A percentile compares a stretch with the other conserved stretches of the same genome.
Evolutionary conservation across 2,797 vertebrate genomes (phyloP).

Genomic region (Eurystomus glaucurus): DNA sequence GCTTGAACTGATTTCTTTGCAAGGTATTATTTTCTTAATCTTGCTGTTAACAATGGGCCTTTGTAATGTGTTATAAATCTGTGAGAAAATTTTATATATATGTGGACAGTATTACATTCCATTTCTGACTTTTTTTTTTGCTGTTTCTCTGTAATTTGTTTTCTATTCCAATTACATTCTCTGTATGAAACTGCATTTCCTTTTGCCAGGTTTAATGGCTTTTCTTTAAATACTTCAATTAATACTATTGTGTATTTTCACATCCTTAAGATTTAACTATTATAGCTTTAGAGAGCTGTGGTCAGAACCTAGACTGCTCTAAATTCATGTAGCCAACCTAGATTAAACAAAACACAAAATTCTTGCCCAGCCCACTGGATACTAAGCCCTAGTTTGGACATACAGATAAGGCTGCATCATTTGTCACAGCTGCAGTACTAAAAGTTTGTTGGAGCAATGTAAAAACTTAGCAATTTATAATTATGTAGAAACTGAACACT

Average conservation of each 20-base stretch:
- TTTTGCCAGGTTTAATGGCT: constrained; percentile 68
- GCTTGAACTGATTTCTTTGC: neutral
- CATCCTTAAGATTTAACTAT: constrained; percentile 47
- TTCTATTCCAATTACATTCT: constrained; percentile 62
- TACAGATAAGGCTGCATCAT: neutral
- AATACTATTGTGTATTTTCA: constrained; percentile 51
- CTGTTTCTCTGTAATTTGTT: constrained; percentile 56
- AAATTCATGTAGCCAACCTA: neutral
- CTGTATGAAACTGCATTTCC: constrained; percentile 38
- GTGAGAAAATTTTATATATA: neutral
- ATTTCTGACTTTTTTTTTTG: neutral
- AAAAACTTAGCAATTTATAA: neutral
- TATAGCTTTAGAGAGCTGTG: constrained; percentile 13
- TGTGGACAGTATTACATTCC: neutral
- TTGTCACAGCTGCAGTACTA: neutral
- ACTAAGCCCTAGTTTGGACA: neutral
- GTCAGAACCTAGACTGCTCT: neutral
- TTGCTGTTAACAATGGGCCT: neutral
- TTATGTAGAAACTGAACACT: neutral
- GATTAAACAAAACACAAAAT: neutral
- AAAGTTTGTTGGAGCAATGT: neutral
- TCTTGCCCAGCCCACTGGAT: neutral
- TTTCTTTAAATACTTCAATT: constrained; percentile 77
- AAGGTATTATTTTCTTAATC: neutral
- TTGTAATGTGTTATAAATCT: neutral